Base-by-base conservation (phyloP, 2,888 invertebrate species). In the Pollenia griseotomentosa region DNA sequence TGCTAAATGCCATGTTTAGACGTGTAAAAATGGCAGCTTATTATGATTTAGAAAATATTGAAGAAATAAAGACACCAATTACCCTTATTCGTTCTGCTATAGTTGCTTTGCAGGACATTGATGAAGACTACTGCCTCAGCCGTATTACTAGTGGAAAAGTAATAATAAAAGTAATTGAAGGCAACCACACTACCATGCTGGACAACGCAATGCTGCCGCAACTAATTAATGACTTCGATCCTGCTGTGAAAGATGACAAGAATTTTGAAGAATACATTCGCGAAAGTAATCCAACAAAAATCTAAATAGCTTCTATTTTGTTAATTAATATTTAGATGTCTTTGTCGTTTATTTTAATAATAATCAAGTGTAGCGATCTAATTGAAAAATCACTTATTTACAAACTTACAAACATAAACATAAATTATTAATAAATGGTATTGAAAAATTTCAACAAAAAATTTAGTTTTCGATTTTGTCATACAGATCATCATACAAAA, bases 171-270 rank as follows among this genome's bases (percentile, higher is more conserved):
- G 94, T 94, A 66, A 93, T 96, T n/a, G 96, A 96, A 90, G 97
- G 97, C 11, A 96, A 96, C 90, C 97, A 97, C 90, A 92, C 95
- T 0, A 95, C 95, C 57, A 96, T 97, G 89, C 90, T 97, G 88
- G 95, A 96, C 14, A 96, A 95, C 90, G 94, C 94, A 70, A 95
- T 95, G 88, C 93, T 95, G 70, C 94, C 95, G 0, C 94, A 96
- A 89, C 94, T 96, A 48, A 95, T 96, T 65, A 96, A 96, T 86
- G 93, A 93, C 46, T 90, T 91, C 51, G 92, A 93, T 90, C 93
- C 94, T 0, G 81, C 89, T 14, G 78, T 91, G 2, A 71, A 91
- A 75, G 92, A 93, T 46, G 92, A 93, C 78, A 92, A 92, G 71
- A 89, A 85, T 61, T 93, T 93, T 82, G 92, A 92, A 82, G 86